Base-by-base conservation (phyloP, 2,797 vertebrate genomes). In the Karalla daura region DNA sequence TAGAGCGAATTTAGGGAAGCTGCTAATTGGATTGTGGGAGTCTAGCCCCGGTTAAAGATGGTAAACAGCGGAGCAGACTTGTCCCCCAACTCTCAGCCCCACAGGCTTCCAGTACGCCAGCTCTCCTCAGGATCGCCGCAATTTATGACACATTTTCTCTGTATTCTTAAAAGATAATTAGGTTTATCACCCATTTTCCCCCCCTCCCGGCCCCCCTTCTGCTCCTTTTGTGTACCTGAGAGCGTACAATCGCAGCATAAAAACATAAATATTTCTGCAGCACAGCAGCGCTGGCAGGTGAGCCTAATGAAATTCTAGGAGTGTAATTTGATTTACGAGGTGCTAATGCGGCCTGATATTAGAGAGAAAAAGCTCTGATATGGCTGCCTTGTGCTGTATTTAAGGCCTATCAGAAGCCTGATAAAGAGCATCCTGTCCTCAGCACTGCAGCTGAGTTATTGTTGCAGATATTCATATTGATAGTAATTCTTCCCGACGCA, bases 281-380 rank as follows among this genome's bases (percentile, higher is more conserved):
- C 88, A 74, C 88, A 81, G 86, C 88, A 77, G 83, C 58, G 73
- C 85, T 92, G 91, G 89, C 92, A 92, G 92, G 89, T 93, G 91
- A 92, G 88, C 85, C 89, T 91, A 93, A 93, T 93, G 91, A 93
- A 93, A 92, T 90, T 90, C 91, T 88, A 85, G 86, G 85, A 86
- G 90, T 90, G 91, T 93, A 92, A 93, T 92, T 91, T 93, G 91
- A 93, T 93, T 93, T 93, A 93, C 89, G 91, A 92, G 85, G 88
- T 88, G 88, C 90, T 93, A 93, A 93, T 93, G 91, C 86, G 76
- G 88, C 78, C 88, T 90, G 91, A 92, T 93, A 92, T 91, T 91
- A 92, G 88, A 90, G 90, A 90, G 90, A 92, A 90, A 91, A 88
- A 85, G 86, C 87, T 76, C 76, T 84, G 90, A 91, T 91, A 89